Evolutionary conservation across 2,113 vertebrate species (phyloP).

Genomic region (Hemibates koningsi): DNA sequence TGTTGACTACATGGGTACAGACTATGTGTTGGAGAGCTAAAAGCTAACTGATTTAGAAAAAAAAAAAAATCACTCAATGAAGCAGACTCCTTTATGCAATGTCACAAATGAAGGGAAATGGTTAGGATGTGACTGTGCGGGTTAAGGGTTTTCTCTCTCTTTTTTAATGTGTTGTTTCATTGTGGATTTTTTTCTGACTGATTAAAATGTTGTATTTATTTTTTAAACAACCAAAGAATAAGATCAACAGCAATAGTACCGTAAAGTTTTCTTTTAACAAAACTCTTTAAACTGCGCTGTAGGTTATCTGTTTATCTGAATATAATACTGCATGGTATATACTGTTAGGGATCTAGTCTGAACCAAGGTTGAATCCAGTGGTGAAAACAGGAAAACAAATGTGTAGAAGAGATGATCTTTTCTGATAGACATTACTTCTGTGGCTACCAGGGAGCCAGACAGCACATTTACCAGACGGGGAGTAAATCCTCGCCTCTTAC

Average conservation of each 20-base stretch:
- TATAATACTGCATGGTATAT: not conserved
- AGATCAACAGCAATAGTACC: not conserved
- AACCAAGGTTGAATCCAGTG: not conserved
- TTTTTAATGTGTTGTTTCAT: not conserved
- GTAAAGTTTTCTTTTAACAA: not conserved
- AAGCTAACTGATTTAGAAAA: not conserved
- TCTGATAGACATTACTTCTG: not conserved
- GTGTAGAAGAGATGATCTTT: not conserved
- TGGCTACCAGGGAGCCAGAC: not conserved
- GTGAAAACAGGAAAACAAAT: not conserved
- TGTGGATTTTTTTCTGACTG: not conserved
- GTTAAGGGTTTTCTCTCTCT: fast-evolving
- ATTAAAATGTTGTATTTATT: not conserved
- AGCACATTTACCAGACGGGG: not conserved
- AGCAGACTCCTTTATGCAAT: not conserved
- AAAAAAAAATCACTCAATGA: not conserved
- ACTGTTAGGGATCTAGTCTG: not conserved
- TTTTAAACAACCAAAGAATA: not conserved
- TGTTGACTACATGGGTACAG: not conserved
- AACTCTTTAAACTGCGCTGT: not conserved
- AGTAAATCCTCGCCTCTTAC: not conserved
- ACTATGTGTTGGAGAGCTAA: not conserved
- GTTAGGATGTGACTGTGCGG: not conserved
- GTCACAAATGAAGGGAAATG: not conserved
- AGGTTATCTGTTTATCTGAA: not conserved